These are phyloP conservation scores for Pseudochaenichthys georgianus DNA, from an alignment of 2,797 vertebrate species.

Conservation along the genomic window DNA sequence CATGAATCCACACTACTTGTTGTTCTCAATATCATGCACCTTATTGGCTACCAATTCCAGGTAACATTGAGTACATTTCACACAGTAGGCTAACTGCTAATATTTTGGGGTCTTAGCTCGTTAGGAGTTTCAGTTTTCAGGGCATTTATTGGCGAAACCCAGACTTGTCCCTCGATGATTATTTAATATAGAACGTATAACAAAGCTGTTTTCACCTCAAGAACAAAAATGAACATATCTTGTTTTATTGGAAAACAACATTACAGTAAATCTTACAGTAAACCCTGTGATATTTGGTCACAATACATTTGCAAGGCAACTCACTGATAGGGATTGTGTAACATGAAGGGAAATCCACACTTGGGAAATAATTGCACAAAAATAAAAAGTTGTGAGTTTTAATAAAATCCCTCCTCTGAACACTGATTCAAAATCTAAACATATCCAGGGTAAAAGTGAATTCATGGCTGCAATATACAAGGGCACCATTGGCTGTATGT, in stretches of 20 bases:
- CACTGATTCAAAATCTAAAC: slow-evolving; percentile 45
- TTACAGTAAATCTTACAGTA: slow-evolving; percentile 49
- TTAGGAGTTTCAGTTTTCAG: not conserved
- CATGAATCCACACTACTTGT: not conserved
- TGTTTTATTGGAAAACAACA: slow-evolving; percentile 65
- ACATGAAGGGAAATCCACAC: slow-evolving; percentile 30
- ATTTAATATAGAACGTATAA: not conserved
- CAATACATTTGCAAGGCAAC: slow-evolving; percentile 40
- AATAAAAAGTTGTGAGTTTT: slow-evolving; percentile 16
- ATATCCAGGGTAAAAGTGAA: slow-evolving; percentile 37
- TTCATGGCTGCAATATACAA: slow-evolving; percentile 60
- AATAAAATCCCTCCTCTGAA: slow-evolving; percentile 45
- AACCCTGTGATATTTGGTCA: slow-evolving; percentile 43
- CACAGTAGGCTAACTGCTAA: not conserved
- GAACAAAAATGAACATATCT: slow-evolving; percentile 11
- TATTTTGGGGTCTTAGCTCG: not conserved
- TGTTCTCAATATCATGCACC: not conserved
- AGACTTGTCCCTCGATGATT: not conserved
- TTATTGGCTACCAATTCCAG: not conserved
- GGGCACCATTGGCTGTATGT: slow-evolving; percentile 69
- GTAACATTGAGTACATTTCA: not conserved
- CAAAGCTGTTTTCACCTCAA: not conserved
- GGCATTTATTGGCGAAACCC: not conserved
- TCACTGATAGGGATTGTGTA: slow-evolving; percentile 39
- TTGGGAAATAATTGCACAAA: slow-evolving; percentile 46